Evolutionary conservation across 2,888 invertebrate genomes (phyloP).

Genomic region (Crepidodera aurea): DNA sequence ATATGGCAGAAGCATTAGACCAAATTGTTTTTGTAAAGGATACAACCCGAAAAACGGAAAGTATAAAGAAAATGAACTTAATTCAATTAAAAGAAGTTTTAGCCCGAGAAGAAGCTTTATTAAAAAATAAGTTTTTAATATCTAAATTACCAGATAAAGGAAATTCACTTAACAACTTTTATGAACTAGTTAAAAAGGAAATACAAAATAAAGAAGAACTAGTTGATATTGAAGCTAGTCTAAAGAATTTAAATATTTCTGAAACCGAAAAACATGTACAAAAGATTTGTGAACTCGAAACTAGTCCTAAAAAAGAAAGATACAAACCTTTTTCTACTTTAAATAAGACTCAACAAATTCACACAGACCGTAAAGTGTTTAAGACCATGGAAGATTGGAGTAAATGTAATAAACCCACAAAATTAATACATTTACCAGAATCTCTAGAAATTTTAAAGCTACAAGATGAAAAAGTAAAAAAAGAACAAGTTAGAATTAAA

Average conservation of each 20-base stretch:
- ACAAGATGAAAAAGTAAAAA: conserved; percentile 40
- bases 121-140: conserved; percentile 38
- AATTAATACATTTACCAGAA: conserved; percentile 39
- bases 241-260: conserved; percentile 33
- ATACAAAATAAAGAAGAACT: conserved; percentile 33
- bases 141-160: conserved; percentile 43
- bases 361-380: conserved; percentile 34
- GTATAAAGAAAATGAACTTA: conserved; percentile 30
- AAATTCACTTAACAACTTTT: conserved; percentile 34
- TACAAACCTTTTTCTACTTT: conserved; percentile 44
- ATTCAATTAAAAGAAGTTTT: conserved; percentile 38
- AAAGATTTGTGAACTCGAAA: conserved; percentile 42
- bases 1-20: neutral
- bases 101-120: conserved; percentile 35
- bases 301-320: conserved; percentile 38
- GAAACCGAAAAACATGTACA: conserved; percentile 37
- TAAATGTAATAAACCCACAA: conserved; percentile 36
- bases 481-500: conserved; percentile 26
- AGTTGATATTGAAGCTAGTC: conserved; percentile 26
- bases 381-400: conserved; percentile 39
- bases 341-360: conserved; percentile 31
- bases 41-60: conserved; percentile 19
- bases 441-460: conserved; percentile 39
- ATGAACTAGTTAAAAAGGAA: conserved; percentile 35
- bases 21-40: neutral